These are phyloP conservation scores for Artemia sinica DNA, from an alignment of 2,888 invertebrate species.

Conservation along the genomic window DNA sequence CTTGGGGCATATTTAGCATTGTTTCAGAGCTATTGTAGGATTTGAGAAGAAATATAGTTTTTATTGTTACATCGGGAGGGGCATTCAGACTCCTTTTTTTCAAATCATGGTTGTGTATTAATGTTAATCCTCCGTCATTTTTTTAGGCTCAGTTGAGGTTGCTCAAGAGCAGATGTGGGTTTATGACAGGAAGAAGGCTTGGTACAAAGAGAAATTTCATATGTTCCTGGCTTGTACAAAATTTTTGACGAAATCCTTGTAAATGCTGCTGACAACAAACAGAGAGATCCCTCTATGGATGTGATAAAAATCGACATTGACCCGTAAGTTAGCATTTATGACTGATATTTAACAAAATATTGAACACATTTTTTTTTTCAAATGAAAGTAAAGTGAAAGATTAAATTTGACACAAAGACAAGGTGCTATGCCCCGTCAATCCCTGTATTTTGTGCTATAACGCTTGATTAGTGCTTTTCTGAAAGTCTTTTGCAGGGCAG, in stretches of 20 bases:
- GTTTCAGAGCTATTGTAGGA: too few relatives aligned
- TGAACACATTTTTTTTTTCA: too few relatives aligned
- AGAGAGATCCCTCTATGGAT: constrained; percentile 76
- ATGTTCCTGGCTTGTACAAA: constrained; percentile 93
- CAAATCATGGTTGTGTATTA: constrained; percentile 14
- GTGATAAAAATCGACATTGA: constrained; percentile 73
- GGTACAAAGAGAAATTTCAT: constrained; percentile 68
- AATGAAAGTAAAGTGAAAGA: too few relatives aligned
- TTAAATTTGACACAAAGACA: too few relatives aligned
- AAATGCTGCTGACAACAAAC: constrained; percentile 96
- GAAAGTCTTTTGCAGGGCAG: too few relatives aligned
- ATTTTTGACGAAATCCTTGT: constrained; percentile 99
- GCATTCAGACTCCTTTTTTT: not conserved
- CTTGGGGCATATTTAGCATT: too few relatives aligned
- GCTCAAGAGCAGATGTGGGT: constrained; percentile 81
- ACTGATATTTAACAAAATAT: too few relatives aligned
- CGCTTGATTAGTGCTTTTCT: too few relatives aligned
- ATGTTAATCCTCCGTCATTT: constrained; percentile 11
- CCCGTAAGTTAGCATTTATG: constrained; percentile 31
- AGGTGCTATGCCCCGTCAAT: too few relatives aligned
- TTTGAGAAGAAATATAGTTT: too few relatives aligned
- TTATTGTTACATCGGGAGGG: too few relatives aligned
- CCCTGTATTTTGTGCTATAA: too few relatives aligned
- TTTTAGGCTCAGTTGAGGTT: constrained; percentile 51
- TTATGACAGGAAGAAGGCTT: constrained; percentile 57